phyloP scores from a whole-genome alignment of 2,888 invertebrate genomes.

The Xestia rhomboidea region DNA sequence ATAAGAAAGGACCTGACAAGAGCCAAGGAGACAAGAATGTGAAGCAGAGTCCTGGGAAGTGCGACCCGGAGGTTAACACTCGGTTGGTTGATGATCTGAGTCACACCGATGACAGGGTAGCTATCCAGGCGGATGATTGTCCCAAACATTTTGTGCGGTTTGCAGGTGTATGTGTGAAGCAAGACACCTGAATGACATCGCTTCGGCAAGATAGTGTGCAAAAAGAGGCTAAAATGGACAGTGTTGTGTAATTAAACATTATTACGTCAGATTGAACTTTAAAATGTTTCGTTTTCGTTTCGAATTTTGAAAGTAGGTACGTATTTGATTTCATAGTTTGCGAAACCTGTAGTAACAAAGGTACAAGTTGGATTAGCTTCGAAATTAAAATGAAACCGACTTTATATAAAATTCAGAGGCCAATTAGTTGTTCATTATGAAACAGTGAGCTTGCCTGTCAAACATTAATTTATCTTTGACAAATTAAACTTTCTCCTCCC shows the following conservation, averaged over 20 bases:
- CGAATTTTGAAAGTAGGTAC: not conserved
- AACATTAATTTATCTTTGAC: not conserved
- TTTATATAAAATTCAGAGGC: not conserved
- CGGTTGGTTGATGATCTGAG: conserved; percentile 6
- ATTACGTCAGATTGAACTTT: not conserved
- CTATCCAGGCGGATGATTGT: conserved; percentile 10
- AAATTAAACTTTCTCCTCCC: not conserved
- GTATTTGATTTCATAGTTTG: not conserved
- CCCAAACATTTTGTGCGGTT: not conserved
- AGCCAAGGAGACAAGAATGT: not conserved
- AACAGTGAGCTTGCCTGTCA: not conserved
- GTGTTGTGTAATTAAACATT: conserved; percentile 9
- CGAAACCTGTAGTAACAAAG: not conserved
- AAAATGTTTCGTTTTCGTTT: not conserved
- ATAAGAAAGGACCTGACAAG: not conserved
- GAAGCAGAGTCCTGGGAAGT: not conserved
- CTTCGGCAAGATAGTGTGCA: not conserved
- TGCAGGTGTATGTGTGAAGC: not conserved
- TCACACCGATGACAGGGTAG: conserved; percentile 22
- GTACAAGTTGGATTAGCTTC: not conserved
- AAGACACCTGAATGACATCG: not conserved
- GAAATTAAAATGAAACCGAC: conserved; percentile 7
- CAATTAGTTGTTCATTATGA: not conserved
- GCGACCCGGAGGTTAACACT: not conserved
- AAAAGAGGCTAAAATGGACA: not conserved